A percentile compares a stretch with the other conserved stretches of the same genome.
Conservation (phyloP, 1,140 invertebrate species). For the Ceratoteleas bidentatus region DNA sequence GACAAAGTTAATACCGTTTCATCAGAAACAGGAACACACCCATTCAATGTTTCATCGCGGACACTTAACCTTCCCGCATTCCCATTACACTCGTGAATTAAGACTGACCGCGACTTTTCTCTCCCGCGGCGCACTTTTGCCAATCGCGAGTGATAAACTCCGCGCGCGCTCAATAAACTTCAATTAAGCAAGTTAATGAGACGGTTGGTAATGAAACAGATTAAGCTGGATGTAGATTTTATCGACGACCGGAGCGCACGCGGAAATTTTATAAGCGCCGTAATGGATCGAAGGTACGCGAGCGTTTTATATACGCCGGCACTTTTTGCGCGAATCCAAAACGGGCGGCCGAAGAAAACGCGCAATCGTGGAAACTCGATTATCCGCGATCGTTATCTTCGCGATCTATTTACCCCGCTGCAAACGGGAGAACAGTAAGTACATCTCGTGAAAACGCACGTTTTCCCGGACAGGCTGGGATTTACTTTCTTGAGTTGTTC, state of each 20-base stretch:
- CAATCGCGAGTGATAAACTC: conserved; percentile 2
- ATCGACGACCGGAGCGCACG: conserved; percentile 30
- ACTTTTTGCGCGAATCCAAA: neutral
- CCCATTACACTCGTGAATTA: neutral
- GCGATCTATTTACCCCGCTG: conserved; percentile 7
- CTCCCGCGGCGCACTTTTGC: neutral
- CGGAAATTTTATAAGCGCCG: conserved; percentile 40
- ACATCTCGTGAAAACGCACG: neutral
- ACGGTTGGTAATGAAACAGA: conserved; percentile 23
- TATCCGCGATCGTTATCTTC: conserved; percentile 17
- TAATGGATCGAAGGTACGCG: conserved; percentile 22
- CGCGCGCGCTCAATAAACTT: conserved; percentile 13
- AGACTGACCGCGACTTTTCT: neutral
- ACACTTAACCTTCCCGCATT: neutral
- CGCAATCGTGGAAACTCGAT: conserved; percentile 14
- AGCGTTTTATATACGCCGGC: conserved; percentile 17
- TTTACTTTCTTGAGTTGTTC: conserved; percentile 3
- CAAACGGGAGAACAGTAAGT: neutral
- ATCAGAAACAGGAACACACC: no score
- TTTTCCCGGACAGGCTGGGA: neutral
- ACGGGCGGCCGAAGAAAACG: conserved; percentile 7
- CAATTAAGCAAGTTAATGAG: conserved; percentile 45
- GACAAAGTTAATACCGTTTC: no score
- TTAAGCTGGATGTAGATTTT: conserved; percentile 43
- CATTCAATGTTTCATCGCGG: no score